Evolutionary conservation across 2,888 invertebrate genomes (phyloP), one percentile per base, ranked within the genome.

Genomic region (Drosophila niveifrons): DNA sequence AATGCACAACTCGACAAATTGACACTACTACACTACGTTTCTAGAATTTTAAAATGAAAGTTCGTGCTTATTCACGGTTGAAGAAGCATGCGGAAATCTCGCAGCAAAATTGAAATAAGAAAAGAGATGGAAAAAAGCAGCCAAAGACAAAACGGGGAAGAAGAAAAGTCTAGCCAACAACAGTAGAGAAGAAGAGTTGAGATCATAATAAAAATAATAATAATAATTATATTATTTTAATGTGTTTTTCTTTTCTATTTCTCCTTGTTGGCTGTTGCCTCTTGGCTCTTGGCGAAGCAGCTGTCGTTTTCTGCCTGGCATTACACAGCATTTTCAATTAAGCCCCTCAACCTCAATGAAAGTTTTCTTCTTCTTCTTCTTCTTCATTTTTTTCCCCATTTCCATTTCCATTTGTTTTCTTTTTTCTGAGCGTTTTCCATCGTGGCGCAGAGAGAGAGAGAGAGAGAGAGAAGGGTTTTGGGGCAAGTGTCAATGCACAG

Each of bases 21-120:
- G 72, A 63, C 77, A 78, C 72, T 56, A 62, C 34, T 34, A 10
- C 34, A 10, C 34, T 10, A 23, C 75, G 69, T 73, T 79, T 71
- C 66, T 77, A 89, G 77, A 89, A 89, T 87, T 72, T 79, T 86
- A 75, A 88, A 87, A 87, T 87, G 87, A 87, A 87, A 87, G 87
- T 87, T 90, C 83, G 89, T 87, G 89, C 89, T 83, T 77, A 81
- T 88, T 82, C 75, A 87, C 87, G 87, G 82, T 90, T 90, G 87
- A 81, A 83, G 75, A 78, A 88, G 70, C 87, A 90, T 87, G 86
- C 83, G 90, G 90, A 87, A 87, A 89, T 88, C 72, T 34, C 43
- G 65, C 63, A 65, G 44, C 41, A 31, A 62, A 62, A 51, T 43
- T 31, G 29, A 31, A 23, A 23, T 4, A 23, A 23, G 23, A 23